Conservation (phyloP, 1,140 invertebrate species). For the Diprion similis region DNA sequence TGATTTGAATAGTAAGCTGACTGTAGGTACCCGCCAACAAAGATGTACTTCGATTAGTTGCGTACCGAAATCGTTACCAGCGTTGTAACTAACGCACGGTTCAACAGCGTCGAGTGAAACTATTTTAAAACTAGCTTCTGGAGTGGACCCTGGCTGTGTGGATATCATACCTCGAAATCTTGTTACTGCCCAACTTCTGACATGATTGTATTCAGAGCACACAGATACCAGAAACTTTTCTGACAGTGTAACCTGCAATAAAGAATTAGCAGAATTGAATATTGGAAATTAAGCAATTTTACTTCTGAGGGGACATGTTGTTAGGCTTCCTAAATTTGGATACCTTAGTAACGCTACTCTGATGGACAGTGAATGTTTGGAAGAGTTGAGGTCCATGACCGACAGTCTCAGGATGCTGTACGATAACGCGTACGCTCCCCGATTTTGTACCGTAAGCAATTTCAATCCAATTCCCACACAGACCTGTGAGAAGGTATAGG, state of each 20-base stretch:
- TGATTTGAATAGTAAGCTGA: slow-evolving; percentile 1
- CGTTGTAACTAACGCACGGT: slow-evolving; percentile 75
- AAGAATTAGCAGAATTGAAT: not conserved
- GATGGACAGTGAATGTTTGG: slow-evolving; percentile 98
- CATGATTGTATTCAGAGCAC: slow-evolving; percentile 98
- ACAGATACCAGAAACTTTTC: slow-evolving; percentile 98
- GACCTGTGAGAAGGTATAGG: slow-evolving; percentile 67
- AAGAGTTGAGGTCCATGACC: slow-evolving; percentile 97
- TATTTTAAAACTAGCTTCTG: slow-evolving; percentile 96
- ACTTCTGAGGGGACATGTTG: not conserved
- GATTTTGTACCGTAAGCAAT: slow-evolving; percentile 98
- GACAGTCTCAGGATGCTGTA: slow-evolving; percentile 98
- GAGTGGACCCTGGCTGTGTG: slow-evolving; percentile 96
- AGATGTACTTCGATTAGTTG: slow-evolving; percentile 5
- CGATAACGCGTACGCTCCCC: slow-evolving; percentile 94
- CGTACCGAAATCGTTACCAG: slow-evolving; percentile 82
- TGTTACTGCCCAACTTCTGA: slow-evolving; percentile 95
- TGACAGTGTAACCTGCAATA: slow-evolving; percentile 83
- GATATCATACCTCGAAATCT: slow-evolving; percentile 97
- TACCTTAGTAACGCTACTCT: slow-evolving; percentile 94
- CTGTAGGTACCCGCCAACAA: not conserved
- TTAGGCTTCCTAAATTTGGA: slow-evolving; percentile 12
- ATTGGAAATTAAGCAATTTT: not conserved
- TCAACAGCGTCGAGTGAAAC: slow-evolving; percentile 88
- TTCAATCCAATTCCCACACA: slow-evolving; percentile 99